Conservation (phyloP, 2,888 invertebrate genomes). For the Troglohyphantes excavatus region DNA sequence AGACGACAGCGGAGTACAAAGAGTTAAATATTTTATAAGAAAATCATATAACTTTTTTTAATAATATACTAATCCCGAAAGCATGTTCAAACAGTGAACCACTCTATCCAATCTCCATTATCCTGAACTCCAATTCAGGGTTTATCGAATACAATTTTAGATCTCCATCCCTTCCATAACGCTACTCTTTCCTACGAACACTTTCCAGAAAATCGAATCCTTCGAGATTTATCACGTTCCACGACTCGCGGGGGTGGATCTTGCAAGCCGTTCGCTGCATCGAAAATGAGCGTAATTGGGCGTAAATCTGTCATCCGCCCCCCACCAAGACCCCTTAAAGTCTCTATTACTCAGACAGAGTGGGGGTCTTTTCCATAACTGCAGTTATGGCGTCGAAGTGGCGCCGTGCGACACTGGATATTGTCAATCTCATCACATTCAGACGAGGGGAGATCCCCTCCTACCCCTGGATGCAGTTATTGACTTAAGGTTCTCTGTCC, state of each 20-base stretch:
- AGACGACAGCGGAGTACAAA: too few species aligned
- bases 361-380: conserved; percentile 17
- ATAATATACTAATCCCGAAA: too few species aligned
- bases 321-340: neutral
- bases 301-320: conserved; percentile 59
- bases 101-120: too few species aligned
- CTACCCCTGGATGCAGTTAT: neutral
- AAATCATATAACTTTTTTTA: too few species aligned
- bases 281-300: conserved; percentile 61
- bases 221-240: conserved; percentile 38
- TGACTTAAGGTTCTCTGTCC: neutral
- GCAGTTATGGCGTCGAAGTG: conserved; percentile 21
- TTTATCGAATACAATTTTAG: too few species aligned
- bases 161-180: too few species aligned
- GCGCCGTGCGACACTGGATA: neutral
- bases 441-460: neutral
- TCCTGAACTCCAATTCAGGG: too few species aligned
- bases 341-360: conserved; percentile 4
- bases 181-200: too few species aligned
- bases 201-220: conserved; percentile 26
- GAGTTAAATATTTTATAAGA: too few species aligned
- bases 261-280: conserved; percentile 23
- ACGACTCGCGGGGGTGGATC: conserved; percentile 1
- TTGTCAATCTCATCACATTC: neutral
- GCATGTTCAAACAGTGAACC: too few species aligned